Evolutionary conservation across 2,888 invertebrate species (phyloP).

Genomic region (Germaria angustata): DNA sequence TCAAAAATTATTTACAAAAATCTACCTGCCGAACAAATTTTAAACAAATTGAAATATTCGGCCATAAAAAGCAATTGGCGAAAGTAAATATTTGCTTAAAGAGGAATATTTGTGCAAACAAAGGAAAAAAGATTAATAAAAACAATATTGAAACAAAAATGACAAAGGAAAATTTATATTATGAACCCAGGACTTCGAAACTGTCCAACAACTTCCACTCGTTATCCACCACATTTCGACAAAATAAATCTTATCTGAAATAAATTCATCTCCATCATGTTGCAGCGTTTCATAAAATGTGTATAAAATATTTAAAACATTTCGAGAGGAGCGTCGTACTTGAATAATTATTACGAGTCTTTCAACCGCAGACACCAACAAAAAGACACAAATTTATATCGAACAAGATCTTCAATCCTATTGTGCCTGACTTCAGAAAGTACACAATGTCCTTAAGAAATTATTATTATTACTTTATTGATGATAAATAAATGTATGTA

Average conservation of each 20-base stretch:
- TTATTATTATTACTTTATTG: conserved; percentile 55
- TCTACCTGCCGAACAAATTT: conserved; percentile 36
- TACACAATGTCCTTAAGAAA: conserved; percentile 13
- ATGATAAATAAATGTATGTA: conserved; percentile 51
- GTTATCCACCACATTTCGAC: neutral
- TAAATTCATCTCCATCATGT: neutral
- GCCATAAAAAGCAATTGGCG: conserved; percentile 1
- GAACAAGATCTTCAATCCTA: neutral
- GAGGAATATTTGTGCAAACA: conserved; percentile 44
- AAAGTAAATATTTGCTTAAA: conserved; percentile 36
- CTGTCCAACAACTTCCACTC: neutral
- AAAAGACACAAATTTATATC: conserved; percentile 3
- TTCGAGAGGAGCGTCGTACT: neutral
- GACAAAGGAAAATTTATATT: neutral
- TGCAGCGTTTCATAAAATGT: conserved; percentile 21
- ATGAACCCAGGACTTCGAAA: neutral
- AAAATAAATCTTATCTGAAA: neutral
- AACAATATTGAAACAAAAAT: conserved; percentile 21
- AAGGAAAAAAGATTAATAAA: neutral
- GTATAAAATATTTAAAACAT: conserved; percentile 46
- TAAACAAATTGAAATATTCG: neutral
- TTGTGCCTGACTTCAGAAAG: conserved; percentile 8
- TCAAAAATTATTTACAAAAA: neutral
- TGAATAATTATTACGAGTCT: neutral
- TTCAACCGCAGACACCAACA: conserved; percentile 25